Percentiles rank a stretch among this genome's conserved stretches.
phyloP scores from a whole-genome alignment of 2,797 vertebrate species.

The Ataeniobius toweri region DNA sequence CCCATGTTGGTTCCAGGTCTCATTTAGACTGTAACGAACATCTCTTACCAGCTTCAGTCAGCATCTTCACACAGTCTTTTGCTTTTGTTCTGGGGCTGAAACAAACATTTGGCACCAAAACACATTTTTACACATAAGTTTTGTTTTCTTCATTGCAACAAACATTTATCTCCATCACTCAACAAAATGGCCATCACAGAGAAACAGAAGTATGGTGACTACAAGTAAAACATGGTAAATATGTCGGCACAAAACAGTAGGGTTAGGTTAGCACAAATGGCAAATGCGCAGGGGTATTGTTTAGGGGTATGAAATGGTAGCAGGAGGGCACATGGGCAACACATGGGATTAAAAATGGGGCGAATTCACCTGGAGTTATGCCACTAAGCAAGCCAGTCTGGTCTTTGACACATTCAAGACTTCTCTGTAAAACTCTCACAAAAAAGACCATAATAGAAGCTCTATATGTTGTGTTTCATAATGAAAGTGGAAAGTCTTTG shows the following conservation, averaged over 20 bases:
- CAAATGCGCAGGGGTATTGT: background rate
- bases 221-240: background rate
- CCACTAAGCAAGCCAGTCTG: no score
- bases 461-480: background rate
- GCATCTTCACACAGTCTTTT: no score
- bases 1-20: no score
- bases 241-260: background rate
- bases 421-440: conserved; percentile 4
- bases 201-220: background rate
- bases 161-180: no score
- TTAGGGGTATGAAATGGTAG: background rate
- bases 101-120: no score
- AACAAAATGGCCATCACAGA: no score
- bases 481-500: conserved; percentile 25
- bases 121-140: no score
- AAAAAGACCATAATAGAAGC: background rate
- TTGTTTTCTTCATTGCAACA: no score
- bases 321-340: background rate
- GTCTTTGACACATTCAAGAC: background rate
- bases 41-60: no score
- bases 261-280: background rate
- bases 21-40: no score
- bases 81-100: no score
- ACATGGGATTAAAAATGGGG: background rate
- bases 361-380: background rate